These are phyloP conservation scores for Callospermophilus lateralis DNA, from an alignment of 2,113 vertebrate genomes.

Conservation along the genomic window DNA sequence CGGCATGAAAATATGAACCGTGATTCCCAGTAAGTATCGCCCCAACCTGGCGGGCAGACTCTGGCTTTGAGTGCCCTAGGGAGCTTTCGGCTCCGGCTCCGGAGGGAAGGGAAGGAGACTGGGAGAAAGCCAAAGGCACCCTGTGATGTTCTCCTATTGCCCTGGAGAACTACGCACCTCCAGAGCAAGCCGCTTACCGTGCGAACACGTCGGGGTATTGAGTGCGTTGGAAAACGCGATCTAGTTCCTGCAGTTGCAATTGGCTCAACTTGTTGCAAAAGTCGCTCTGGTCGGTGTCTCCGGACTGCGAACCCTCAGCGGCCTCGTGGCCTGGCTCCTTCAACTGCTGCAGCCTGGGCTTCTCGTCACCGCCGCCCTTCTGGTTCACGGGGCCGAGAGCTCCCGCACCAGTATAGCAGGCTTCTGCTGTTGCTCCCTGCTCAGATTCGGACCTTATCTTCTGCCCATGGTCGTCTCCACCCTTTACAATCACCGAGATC, in stretches of 20 bases:
- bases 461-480: neutral
- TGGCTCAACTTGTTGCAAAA: slow-evolving; percentile 83
- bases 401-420: neutral
- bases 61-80: neutral
- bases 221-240: slow-evolving; percentile 84
- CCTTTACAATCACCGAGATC: fast-evolving
- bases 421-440: neutral
- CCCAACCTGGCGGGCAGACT: neutral
- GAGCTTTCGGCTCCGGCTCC: neutral
- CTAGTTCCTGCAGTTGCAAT: slow-evolving; percentile 86
- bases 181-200: slow-evolving; percentile 76
- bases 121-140: too few species aligned
- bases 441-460: neutral
- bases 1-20: neutral
- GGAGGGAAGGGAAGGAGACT: neutral
- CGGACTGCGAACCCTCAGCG: neutral
- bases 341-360: too few species aligned
- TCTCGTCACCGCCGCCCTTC: neutral
- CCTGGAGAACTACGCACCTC: neutral
- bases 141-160: too few species aligned
- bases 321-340: neutral
- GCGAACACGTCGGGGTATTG: slow-evolving; percentile 87
- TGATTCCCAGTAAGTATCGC: neutral
- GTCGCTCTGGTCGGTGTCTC: slow-evolving; percentile 81
- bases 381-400: neutral